Evolutionary conservation across 1,140 invertebrate genomes (phyloP), one percentile per base, ranked within the genome.

Genomic region (Capitella teleta): DNA sequence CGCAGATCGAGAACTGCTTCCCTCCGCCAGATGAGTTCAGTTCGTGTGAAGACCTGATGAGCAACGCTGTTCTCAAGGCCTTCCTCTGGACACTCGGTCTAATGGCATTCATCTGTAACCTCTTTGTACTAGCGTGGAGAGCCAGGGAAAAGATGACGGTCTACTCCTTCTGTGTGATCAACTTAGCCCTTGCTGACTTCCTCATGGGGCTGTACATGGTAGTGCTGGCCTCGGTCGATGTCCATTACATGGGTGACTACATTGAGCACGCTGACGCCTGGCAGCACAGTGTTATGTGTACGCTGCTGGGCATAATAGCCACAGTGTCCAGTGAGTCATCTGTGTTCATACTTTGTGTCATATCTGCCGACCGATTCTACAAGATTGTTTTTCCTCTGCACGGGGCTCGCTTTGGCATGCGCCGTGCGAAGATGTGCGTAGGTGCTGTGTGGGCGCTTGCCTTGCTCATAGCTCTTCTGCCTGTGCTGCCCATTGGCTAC

Each of bases 1-100:
- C 0, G 1, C 30, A 47, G 12, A 32, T 28, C 19, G 45, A 28
- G 2, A 21, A 0, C 28, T 47, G 45, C 32, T 10, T 18, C 0
- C 45, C 45, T 4, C 57, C 63, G 19, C 61, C 72, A 0, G 76
- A 79, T 54, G 76, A 78, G 54, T 78, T 79, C 52, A 77, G 75
- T 1, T 77, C 76, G 0, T 79, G 78, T 53, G 74, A 77, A 47
- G 77, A 79, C 52, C 67, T 79, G 30, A 77, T 79, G 76, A 75
- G 74, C 19, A 78, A 78, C 59, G 59, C 70, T 30, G 62, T 78
- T 1, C 66, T 79, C 2, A 55, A 76, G 6, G 58, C 74, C 8
- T 74, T 77, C 52, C 79, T 83, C 40, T 83, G 82, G 82, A 68
- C 81, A 12, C 77, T 83, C 67, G 81, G 79, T 8, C 57, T 75